These are phyloP conservation scores for Spisula subtruncata DNA, from an alignment of 2,888 invertebrate genomes.

Conservation along the genomic window DNA sequence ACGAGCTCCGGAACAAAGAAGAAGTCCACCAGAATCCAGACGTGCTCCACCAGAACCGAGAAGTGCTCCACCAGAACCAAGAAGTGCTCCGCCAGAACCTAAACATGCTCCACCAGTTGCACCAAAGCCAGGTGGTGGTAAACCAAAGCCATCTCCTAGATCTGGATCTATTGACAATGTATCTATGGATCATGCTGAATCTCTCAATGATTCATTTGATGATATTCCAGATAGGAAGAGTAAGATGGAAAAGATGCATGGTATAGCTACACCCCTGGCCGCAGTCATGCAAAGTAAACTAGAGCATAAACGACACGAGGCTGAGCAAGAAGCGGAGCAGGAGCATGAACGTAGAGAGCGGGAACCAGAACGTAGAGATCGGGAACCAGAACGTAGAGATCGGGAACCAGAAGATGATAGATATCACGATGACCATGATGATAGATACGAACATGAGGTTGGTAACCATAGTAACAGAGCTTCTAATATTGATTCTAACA, in stretches of 20 bases:
- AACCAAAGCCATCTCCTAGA: slow-evolving; percentile 59
- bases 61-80: slow-evolving; percentile 57
- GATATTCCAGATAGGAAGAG: slow-evolving; percentile 71
- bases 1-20: slow-evolving; percentile 52
- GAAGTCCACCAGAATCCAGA: slow-evolving; percentile 45
- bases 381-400: slow-evolving; percentile 31
- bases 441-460: slow-evolving; percentile 38
- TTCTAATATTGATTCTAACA: slow-evolving; percentile 42
- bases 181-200: slow-evolving; percentile 45
- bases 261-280: slow-evolving; percentile 74
- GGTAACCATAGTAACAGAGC: slow-evolving; percentile 38
- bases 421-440: slow-evolving; percentile 36
- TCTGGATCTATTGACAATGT: slow-evolving; percentile 51
- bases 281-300: slow-evolving; percentile 59
- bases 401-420: neutral
- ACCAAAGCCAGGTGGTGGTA: slow-evolving; percentile 63
- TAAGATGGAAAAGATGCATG: slow-evolving; percentile 76
- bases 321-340: slow-evolving; percentile 24
- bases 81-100: slow-evolving; percentile 59
- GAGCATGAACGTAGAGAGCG: slow-evolving; percentile 39
- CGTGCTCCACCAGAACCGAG: slow-evolving; percentile 58
- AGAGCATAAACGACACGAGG: slow-evolving; percentile 46
- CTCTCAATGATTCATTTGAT: slow-evolving; percentile 69
- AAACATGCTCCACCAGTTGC: slow-evolving; percentile 67
- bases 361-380: slow-evolving; percentile 31